Base-by-base conservation (phyloP, 1,140 invertebrate species). In the Callitettix versicolor region DNA sequence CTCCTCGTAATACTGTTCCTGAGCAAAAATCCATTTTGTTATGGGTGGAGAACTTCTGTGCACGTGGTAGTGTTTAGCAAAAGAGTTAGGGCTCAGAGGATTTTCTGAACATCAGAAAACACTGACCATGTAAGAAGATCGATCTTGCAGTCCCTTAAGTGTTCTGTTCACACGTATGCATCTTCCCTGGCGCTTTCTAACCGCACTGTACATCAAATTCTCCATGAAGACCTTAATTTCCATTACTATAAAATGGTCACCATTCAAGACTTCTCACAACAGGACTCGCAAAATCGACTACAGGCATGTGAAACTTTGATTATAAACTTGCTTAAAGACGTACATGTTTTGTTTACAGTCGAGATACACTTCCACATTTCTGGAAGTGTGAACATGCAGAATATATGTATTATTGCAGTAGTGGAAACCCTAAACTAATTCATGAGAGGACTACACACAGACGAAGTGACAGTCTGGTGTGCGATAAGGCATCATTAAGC, bases 381-480 rank as follows among this genome's bases (percentile, higher is more conserved):
- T 26, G 33, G 41, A 20, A 44, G 22, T 17, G 30, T 15, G 38
- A 40, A 40, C 38, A 40, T 5, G 3, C 38, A 40, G 46, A 48
- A 48, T 33, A 48, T n/a, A n/a, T 48, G 26, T 14, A 22, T 30
- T 48, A 24, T 33, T 48, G 46, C 9, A 48, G 46, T 48, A 14
- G 12, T 48, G 15, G 9, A 49, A 33, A 50, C 15, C 26, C 21
- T 24, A 38, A 26, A 34, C 22, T 7, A 38, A 4, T 52, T 52
- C 50, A 36, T 24, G 34, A 52, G 21, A 52, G 33, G 48, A 30
- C 40, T 58, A 11, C 36, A 54, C 47, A 55, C n/a, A 3, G 20
- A 54, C 33, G 15, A 38, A 42, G 55, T 43, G 26, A 52, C 55
- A 41, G 48, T 52, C 41, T 52, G 55, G 38, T 57, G 47, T 52